A percentile compares a stretch with the other conserved stretches of the same genome.
Conservation (phyloP, 1,140 invertebrate species). For the Brachystomella parvula region DNA sequence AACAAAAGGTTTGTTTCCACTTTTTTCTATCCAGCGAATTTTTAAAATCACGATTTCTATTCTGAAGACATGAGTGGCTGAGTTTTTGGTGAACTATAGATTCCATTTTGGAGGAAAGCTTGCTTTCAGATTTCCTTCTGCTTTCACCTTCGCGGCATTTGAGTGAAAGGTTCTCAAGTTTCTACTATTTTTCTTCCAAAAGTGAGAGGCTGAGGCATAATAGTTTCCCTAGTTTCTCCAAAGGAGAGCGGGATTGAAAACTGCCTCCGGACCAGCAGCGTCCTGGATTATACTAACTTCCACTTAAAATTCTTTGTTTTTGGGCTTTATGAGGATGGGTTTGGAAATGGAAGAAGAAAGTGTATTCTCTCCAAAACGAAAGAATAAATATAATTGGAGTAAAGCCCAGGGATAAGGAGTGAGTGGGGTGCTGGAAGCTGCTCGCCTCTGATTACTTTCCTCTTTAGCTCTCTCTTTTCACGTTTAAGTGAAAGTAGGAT, state of each 20-base stretch:
- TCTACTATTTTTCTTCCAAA: too few relatives aligned
- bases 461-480: neutral
- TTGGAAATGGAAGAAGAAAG: neutral
- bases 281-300: neutral
- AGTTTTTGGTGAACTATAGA: too few relatives aligned
- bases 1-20: conserved; percentile 32
- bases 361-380: neutral
- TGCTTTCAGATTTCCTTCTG: neutral
- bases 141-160: neutral
- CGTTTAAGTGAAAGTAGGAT: too few relatives aligned
- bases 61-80: too few relatives aligned
- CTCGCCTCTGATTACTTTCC: neutral
- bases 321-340: neutral
- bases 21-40: too few relatives aligned
- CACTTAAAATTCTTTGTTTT: neutral
- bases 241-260: too few relatives aligned
- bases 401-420: neutral
- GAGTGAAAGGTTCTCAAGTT: neutral
- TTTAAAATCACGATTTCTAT: too few relatives aligned
- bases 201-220: too few relatives aligned
- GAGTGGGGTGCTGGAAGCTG: neutral
- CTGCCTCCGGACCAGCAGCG: too few relatives aligned
- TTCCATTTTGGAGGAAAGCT: too few relatives aligned
- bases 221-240: too few relatives aligned
- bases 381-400: neutral